Evolutionary conservation across 2,113 vertebrate genomes (phyloP), one percentile per base, ranked within the genome.

Genomic region (Atherinomorus stipes): DNA sequence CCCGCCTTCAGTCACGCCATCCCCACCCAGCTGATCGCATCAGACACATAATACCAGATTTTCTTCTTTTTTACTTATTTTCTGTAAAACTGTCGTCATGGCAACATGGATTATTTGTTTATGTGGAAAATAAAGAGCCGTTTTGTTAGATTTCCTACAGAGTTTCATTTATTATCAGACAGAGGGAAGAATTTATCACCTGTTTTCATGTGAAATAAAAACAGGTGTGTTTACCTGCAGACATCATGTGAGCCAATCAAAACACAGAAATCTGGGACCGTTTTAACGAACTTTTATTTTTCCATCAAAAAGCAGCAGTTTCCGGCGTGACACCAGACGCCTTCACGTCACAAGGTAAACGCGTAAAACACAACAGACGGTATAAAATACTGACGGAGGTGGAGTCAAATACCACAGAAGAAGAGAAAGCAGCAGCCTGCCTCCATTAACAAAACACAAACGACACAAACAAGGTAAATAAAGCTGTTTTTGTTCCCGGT

Each of bases 1-100:
- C 96, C 97, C 0, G 90, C 92, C 4, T 91, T 85, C 78, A 96
- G 89, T 95, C 7, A 1, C 22, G 25, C 64, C 44, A 22, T 64
- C 10, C 63, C 63, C 53, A 13, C 66, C 26, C 12, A 15, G 15
- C 40, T 13, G 9, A 34, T 34, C 31, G 31, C 45, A 22, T 74
- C 66, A 76, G 10, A 12, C n/a, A 28, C 26, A 56, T 47, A 34
- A 34, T 34, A 7, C 26, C 7, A 63, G 25, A 2, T 22, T 21
- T 2, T 16, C 11, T 52, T 64, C 0, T 65, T 25, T 34, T 72
- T 15, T 53, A 53, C 56, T 44, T 5, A 45, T 54, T 45, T 23
- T 3, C 23, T 53, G 28, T 4, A 8, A 31, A 1, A 21, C 10
- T 40, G 38, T 40, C 11, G 37, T 9, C 37, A 40, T 11, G 23